Evolutionary conservation across 2,888 invertebrate species (phyloP).

Genomic region (Aphodius granarius): DNA sequence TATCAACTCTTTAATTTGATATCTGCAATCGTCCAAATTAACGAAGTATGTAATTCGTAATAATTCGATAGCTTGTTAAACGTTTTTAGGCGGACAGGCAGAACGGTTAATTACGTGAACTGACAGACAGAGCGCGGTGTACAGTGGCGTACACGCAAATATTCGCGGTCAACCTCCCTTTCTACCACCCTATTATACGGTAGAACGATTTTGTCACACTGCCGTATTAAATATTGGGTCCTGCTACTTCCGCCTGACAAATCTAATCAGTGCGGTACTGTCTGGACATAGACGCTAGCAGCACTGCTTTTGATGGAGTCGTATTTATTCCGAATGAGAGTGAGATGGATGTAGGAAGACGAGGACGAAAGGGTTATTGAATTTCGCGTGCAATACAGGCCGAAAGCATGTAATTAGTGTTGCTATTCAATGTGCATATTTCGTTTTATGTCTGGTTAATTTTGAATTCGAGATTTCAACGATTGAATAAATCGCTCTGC

Average conservation of each 20-base stretch:
- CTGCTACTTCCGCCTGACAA: neutral
- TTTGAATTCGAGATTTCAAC: conserved; percentile 42
- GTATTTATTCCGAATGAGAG: neutral
- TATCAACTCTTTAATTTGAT: neutral
- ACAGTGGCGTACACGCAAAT: neutral
- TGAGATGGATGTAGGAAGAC: neutral
- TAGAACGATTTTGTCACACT: neutral
- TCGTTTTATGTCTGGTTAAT: conserved; percentile 46
- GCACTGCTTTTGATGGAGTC: neutral
- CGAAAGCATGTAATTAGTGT: conserved; percentile 40
- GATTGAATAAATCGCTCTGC: conserved; percentile 42
- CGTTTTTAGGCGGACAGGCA: neutral
- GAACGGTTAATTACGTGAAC: conserved; percentile 1
- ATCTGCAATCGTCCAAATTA: neutral
- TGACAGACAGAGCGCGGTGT: neutral
- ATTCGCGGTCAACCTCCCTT: neutral
- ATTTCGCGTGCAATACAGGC: neutral
- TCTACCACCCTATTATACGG: neutral
- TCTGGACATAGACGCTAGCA: neutral
- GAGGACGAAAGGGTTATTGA: neutral
- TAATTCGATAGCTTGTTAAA: conserved; percentile 7
- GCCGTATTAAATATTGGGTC: neutral
- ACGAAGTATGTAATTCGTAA: neutral
- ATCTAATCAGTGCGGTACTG: neutral
- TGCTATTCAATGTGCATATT: conserved; percentile 44